Conservation (phyloP, 2,113 vertebrate genomes). For the Melanerpes formicivorus region DNA sequence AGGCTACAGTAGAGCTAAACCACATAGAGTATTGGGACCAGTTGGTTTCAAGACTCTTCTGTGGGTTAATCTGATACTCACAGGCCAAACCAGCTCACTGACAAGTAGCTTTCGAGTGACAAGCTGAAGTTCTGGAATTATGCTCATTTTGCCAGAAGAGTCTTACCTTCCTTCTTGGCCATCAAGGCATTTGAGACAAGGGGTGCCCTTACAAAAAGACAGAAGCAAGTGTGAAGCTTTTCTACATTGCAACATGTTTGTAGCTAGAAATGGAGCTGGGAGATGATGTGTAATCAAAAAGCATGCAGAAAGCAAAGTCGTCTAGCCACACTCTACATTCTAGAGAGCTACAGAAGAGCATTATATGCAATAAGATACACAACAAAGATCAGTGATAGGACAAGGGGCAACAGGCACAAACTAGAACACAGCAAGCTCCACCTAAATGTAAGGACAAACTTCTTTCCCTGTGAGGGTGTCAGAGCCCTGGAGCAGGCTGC, state of each 20-base stretch:
- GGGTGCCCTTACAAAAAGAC: neutral
- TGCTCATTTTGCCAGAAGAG: neutral
- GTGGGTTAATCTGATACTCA: neutral
- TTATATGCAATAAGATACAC: neutral
- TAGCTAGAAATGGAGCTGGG: neutral
- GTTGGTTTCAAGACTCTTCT: neutral
- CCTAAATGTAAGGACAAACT: too few species aligned
- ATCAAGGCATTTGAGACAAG: neutral
- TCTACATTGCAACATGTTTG: accelerated
- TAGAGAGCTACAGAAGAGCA: neutral
- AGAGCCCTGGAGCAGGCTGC: too few species aligned
- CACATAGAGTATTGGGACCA: too few species aligned
- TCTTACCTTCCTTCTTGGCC: neutral
- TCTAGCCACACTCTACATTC: neutral
- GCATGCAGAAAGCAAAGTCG: neutral
- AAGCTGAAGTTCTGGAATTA: neutral
- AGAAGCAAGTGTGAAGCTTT: neutral
- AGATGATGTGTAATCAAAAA: neutral
- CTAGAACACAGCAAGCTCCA: too few species aligned
- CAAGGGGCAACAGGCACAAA: too few species aligned
- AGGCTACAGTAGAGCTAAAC: too few species aligned
- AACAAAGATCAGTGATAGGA: neutral
- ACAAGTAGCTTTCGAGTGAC: neutral
- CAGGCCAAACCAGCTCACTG: too few species aligned
- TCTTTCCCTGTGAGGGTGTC: too few species aligned